Base-by-base conservation (phyloP, 2,113 vertebrate genomes). In the Xenopus laevis region DNA sequence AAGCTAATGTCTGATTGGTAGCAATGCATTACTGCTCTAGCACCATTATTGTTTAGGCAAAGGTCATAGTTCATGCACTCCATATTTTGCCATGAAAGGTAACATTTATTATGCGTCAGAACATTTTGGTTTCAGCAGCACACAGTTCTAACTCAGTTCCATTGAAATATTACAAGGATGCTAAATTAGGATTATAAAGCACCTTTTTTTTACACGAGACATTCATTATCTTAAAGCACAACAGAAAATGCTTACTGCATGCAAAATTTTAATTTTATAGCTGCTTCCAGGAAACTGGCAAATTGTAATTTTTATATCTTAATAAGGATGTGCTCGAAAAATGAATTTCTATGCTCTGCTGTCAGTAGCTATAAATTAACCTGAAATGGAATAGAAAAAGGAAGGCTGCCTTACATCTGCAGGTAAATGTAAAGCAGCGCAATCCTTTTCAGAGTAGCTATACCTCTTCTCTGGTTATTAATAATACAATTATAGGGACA, bases 311-410 rank as follows among this genome's bases (percentile, higher is more conserved):
- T 65, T 20, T 65, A 45, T 45, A 65, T 65, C 27, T 17, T 65
- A 65, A 65, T 65, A 65, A 65, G 33, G 13, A 65, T 65, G 63
- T 45, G 40, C 63, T 20, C 45, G 33, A 65, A 65, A n/a, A 65
- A 46, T 13, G n/a, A 18, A 65, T 65, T 46, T 20, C 8, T 18
- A 55, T 55, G 8, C 13, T 65, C 40, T 65, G 40, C 44, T 18
- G 33, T 45, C 33, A 65, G 61, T 17, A 46, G 33, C 63, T 17
- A 55, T 55, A 55, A 55, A 55, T 55, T 55, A n/a, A 55, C 16
- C 53, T 55, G 17, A 55, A 55, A n/a, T 1, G 15, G 53, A 55
- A 55, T 55, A n/a, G 1, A 55, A 55, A 55, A n/a, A 55, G 16
- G 53, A 16, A n/a, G 17, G 16, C 17, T 55, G 53, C 15, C 15